Conservation (phyloP, 2,113 vertebrate species). For the Ceuthmochares aereus region DNA sequence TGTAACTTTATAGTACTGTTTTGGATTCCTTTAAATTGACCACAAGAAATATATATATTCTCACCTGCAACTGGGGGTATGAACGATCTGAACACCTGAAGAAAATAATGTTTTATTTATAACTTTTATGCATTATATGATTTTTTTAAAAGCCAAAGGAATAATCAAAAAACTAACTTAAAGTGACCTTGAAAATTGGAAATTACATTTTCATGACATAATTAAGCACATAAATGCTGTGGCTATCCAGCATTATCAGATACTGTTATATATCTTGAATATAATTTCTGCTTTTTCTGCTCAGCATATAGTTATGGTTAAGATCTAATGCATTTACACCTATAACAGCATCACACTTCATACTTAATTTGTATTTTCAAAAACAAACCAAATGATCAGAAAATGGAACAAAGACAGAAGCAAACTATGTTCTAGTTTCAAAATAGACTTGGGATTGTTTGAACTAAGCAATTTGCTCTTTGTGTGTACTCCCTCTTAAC, state of each 20-base stretch:
- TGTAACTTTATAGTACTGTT: not conserved
- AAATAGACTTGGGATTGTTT: not conserved
- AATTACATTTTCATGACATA: not conserved
- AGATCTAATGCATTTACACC: not conserved
- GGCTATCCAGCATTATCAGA: not conserved
- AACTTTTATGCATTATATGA: not conserved
- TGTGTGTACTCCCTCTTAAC: not conserved
- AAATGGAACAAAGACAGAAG: not conserved
- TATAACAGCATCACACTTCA: not conserved
- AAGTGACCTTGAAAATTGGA: not conserved
- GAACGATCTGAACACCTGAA: not conserved
- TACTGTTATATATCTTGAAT: not conserved
- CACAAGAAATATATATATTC: constrained; percentile 3
- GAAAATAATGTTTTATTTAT: not conserved
- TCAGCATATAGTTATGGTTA: not conserved
- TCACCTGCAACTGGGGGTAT: not conserved
- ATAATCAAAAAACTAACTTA: not conserved
- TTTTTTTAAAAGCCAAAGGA: not conserved
- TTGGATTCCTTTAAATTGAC: not conserved
- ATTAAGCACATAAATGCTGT: not conserved
- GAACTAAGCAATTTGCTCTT: not conserved
- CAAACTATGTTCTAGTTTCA: not conserved
- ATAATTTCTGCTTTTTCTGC: not conserved
- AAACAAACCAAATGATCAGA: not conserved
- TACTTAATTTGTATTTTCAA: not conserved